These are phyloP conservation scores for Neodon shergylaensis DNA, from an alignment of 2,113 vertebrate species.

Conservation along the genomic window DNA sequence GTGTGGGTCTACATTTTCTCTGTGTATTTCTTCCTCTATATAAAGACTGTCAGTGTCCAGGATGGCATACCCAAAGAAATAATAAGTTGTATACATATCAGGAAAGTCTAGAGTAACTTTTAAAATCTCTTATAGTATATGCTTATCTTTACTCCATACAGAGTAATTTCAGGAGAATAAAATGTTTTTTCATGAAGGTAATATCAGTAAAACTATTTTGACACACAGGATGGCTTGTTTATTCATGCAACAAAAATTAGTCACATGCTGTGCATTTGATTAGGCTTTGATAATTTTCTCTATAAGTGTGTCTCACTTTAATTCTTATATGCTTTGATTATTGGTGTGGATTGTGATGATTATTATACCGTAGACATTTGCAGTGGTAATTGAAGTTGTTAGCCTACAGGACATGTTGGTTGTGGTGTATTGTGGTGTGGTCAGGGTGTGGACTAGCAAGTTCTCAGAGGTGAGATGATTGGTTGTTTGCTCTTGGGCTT, in stretches of 20 bases:
- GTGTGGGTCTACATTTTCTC: not conserved
- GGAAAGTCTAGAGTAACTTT: not conserved
- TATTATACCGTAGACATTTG: not conserved
- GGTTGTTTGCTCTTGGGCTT: not conserved
- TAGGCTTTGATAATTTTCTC: slow-evolving; percentile 52
- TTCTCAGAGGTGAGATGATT: not conserved
- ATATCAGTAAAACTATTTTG: slow-evolving; percentile 49
- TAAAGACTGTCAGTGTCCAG: not conserved
- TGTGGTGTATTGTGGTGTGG: not conserved
- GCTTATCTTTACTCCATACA: not conserved
- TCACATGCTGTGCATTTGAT: not conserved
- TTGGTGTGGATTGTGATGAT: not conserved
- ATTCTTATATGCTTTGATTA: not conserved
- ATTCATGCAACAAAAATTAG: slow-evolving; percentile 20
- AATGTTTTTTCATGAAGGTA: slow-evolving; percentile 40
- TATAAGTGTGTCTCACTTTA: slow-evolving; percentile 27
- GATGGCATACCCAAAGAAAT: not conserved
- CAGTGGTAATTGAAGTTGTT: not conserved
- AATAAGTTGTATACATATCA: not conserved
- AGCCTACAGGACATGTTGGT: not conserved
- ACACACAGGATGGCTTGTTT: not conserved
- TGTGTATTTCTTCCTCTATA: not conserved
- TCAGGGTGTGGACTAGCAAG: not conserved
- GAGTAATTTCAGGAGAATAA: slow-evolving; percentile 34
- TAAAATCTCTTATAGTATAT: slow-evolving; percentile 28